Percentiles rank a stretch among this genome's conserved stretches.
phyloP scores from a whole-genome alignment of 2,113 vertebrate genomes.

The Menura novaehollandiae region DNA sequence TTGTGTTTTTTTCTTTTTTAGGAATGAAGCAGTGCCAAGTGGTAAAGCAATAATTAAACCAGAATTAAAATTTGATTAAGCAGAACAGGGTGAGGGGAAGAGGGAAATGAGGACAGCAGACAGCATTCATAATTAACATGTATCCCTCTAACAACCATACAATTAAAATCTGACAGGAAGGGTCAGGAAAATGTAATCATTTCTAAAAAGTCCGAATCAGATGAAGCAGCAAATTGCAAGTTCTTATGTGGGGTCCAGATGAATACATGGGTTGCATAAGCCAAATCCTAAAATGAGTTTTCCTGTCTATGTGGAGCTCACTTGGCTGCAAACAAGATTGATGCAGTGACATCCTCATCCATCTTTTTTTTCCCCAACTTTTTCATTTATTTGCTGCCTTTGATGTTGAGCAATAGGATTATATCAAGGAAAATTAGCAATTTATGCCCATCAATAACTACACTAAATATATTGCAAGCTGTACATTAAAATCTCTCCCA shows the following conservation, averaged over 20 bases:
- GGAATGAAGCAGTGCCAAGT: background rate
- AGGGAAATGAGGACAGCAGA: background rate
- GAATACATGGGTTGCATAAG: background rate
- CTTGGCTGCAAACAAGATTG: background rate
- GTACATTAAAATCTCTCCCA: background rate
- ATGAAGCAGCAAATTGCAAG: background rate
- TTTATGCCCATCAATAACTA: background rate
- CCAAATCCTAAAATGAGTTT: conserved; percentile 9
- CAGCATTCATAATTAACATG: conserved; percentile 28
- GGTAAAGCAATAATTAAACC: background rate
- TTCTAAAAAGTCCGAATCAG: background rate
- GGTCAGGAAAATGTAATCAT: background rate
- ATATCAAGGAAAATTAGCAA: conserved; percentile 18
- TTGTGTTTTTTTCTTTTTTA: background rate
- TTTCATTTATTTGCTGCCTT: conserved; percentile 21
- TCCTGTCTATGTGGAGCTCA: background rate
- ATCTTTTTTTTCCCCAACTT: background rate
- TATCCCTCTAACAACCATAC: background rate
- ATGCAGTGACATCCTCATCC: background rate
- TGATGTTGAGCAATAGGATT: background rate
- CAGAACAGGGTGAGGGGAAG: background rate
- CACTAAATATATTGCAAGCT: background rate
- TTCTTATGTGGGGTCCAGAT: background rate
- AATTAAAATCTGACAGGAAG: conserved; percentile 13
- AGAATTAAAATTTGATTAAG: conserved; percentile 36